Conservation (phyloP, 1,140 invertebrate genomes). For the Papilio xuthus region DNA sequence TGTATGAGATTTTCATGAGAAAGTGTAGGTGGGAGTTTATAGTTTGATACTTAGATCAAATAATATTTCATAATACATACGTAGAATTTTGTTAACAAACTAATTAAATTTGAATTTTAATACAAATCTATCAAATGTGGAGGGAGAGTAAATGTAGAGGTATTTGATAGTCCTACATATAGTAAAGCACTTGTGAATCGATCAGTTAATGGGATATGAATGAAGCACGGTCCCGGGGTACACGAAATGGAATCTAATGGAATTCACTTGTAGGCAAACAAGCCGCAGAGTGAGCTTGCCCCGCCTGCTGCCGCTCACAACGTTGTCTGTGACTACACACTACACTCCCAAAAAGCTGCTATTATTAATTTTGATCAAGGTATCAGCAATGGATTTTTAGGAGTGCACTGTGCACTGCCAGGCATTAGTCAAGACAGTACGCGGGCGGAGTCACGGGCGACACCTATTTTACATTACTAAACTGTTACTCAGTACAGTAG, state of each 20-base stretch:
- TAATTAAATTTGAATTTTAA: conserved; percentile 11
- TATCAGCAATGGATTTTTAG: conserved; percentile 22
- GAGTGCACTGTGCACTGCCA: not conserved
- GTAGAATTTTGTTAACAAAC: not conserved
- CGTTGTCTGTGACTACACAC: conserved; percentile 33
- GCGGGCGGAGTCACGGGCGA: no score
- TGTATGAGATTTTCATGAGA: not conserved
- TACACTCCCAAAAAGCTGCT: conserved; percentile 47
- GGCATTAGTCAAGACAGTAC: not conserved
- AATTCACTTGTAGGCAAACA: conserved; percentile 81
- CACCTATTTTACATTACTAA: no score
- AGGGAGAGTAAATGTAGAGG: conserved; percentile 1
- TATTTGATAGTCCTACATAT: conserved; percentile 45
- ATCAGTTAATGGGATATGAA: conserved; percentile 80
- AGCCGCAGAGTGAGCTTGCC: conserved; percentile 65
- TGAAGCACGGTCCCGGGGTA: conserved; percentile 69
- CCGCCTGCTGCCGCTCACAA: conserved; percentile 52
- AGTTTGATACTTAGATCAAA: not conserved
- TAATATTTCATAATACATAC: no score
- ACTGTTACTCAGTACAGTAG: no score
- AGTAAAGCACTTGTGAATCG: conserved; percentile 73
- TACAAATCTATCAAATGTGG: conserved; percentile 19
- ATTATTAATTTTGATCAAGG: conserved; percentile 42
- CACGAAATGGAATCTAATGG: conserved; percentile 75
- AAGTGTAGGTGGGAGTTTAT: not conserved